Base-by-base conservation (phyloP, 2,113 vertebrate genomes). In the Corythornis cristatus region DNA sequence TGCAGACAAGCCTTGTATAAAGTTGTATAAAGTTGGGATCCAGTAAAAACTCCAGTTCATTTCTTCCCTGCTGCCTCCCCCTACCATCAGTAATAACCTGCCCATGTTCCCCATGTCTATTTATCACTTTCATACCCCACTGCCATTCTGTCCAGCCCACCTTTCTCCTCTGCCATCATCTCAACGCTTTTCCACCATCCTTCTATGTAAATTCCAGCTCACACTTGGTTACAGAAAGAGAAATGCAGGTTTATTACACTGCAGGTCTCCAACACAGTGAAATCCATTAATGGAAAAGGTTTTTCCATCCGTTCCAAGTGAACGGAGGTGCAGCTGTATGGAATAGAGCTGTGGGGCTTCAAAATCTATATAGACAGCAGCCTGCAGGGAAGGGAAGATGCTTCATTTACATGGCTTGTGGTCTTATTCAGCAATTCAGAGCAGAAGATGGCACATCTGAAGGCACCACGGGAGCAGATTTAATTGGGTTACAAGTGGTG, bases 261-360 rank as follows among this genome's bases (percentile, higher is more conserved):
- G 64, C 23, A 60, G 85, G 85, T 28, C 84, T 96, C 68, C 79
- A 57, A 22, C 26, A 17, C 7, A 57, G 80, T 64, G 86, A 85
- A 84, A 79, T 25, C 60, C 20, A 23, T 79, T 92, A 89, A 72
- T 68, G 9, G 56, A 88, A 91, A 89, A 95, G 88, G n/a, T 51
- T 95, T 92, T 95, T 90, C 86, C 70, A 78, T 54, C 42, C 33
- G 81, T 83, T 94, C 89, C 89, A 82, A 95, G 86, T 74, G 31
- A 92, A 92, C 19, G 22, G 85, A 89, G 75, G 18, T 62, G 65
- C 83, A 83, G 66, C 73, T 94, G 16, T 28, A 88, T 72, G 88
- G 83, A 89, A 82, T 86, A 62, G 33, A 81, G 42, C 43, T 48
- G 2, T 85, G n/a, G 93, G 66, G 73, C 75, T 29, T n/a, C 56